Conservation (phyloP, 1,140 invertebrate species). For the Dufourea novaeangliae region DNA sequence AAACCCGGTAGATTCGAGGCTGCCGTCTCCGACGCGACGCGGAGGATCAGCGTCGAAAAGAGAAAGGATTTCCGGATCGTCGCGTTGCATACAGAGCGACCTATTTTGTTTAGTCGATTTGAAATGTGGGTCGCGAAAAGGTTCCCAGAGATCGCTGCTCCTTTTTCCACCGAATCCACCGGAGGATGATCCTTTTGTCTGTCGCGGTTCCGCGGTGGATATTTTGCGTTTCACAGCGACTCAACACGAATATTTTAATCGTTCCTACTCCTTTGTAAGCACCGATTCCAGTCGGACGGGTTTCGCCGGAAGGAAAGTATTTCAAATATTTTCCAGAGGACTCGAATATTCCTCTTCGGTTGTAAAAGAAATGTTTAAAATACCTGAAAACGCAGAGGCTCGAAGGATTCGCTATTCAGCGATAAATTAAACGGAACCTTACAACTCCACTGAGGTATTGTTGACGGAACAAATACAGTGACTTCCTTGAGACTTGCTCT, state of each 20-base stretch:
- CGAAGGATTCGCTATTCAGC: no score
- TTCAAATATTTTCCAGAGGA: not conserved
- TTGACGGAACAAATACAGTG: no score
- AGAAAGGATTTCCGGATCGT: conserved; percentile 51
- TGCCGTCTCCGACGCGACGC: conserved; percentile 1
- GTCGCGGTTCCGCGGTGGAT: not conserved
- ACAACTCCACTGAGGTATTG: no score
- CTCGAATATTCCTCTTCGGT: no score
- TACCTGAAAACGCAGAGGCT: no score
- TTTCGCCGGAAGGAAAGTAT: not conserved
- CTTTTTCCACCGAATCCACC: not conserved
- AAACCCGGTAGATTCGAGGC: not conserved
- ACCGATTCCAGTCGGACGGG: not conserved
- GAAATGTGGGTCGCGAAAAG: conserved; percentile 46
- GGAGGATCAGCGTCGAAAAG: conserved; percentile 38
- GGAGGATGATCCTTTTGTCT: conserved; percentile 10
- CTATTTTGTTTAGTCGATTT: conserved; percentile 54
- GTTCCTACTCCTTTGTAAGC: not conserved
- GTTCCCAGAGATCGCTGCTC: conserved; percentile 31
- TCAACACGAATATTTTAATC: conserved; percentile 28
- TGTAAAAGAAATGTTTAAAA: no score
- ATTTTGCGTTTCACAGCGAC: conserved; percentile 23
- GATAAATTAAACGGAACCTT: no score
- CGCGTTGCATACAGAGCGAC: conserved; percentile 56
- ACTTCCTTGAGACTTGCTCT: no score